Conservation (phyloP, 2,888 invertebrate species). For the Oeneis ivallda region DNA sequence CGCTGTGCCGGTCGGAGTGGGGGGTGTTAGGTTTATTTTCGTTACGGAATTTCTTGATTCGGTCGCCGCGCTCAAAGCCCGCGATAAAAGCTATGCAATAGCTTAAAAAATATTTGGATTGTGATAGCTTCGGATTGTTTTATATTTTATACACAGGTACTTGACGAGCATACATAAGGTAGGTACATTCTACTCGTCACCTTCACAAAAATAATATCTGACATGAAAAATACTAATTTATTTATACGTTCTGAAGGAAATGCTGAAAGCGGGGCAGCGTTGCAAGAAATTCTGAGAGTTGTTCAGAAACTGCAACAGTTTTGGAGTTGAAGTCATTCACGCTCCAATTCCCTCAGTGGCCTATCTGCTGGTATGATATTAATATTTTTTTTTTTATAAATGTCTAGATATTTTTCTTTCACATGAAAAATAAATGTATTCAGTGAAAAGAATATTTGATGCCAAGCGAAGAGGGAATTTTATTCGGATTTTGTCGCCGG, state of each 20-base stretch:
- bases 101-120: not conserved
- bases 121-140: not conserved
- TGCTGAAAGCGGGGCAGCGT: constrained; percentile 30
- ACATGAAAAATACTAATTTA: constrained; percentile 22
- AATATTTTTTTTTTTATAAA: constrained; percentile 21
- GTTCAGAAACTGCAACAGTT: constrained; percentile 29
- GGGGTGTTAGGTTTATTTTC: too few species aligned
- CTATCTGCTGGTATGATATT: constrained; percentile 19
- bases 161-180: not conserved
- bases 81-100: too few species aligned
- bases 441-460: constrained; percentile 18
- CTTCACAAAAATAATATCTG: constrained; percentile 3
- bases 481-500: not conserved
- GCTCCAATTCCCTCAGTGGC: constrained; percentile 34
- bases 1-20: too few species aligned
- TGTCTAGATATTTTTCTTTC: constrained; percentile 23
- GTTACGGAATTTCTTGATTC: too few species aligned
- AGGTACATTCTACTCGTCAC: not conserved
- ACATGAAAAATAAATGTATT: constrained; percentile 17
- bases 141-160: not conserved
- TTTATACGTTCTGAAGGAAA: constrained; percentile 27
- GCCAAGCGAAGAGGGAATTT: not conserved
- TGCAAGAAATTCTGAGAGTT: constrained; percentile 34
- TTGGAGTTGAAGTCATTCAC: constrained; percentile 31
- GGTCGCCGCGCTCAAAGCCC: too few species aligned